A percentile compares a stretch with the other conserved stretches of the same genome.
phyloP scores from a whole-genome alignment of 2,888 invertebrate genomes.

The Polyommatus icarus region DNA sequence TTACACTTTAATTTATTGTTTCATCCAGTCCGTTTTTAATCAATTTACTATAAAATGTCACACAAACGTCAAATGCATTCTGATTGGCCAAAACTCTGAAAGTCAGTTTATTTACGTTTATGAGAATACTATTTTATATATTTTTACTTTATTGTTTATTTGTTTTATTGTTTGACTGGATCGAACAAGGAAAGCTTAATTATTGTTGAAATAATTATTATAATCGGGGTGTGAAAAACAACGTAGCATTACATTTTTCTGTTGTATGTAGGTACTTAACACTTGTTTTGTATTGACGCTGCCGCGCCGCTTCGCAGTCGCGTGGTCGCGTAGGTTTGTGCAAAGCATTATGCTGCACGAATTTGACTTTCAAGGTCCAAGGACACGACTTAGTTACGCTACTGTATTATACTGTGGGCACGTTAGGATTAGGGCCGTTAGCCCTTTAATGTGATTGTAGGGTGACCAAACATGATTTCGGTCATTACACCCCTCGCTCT shows the following conservation, averaged over 20 bases:
- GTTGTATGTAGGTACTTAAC: too few species aligned
- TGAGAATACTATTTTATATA: too few species aligned
- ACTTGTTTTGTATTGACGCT: too few species aligned
- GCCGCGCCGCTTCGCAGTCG: too few species aligned
- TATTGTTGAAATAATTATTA: neutral
- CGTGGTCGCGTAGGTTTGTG: too few species aligned
- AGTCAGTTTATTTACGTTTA: neutral
- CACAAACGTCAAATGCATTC: neutral
- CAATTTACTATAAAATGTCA: too few species aligned
- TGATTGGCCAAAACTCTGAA: neutral
- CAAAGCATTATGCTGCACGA: neutral
- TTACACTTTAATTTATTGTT: too few species aligned
- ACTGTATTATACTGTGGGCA: neutral
- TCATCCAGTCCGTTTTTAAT: too few species aligned
- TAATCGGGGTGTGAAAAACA: neutral
- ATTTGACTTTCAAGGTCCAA: neutral
- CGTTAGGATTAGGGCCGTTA: constrained; percentile 19
- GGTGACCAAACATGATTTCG: constrained; percentile 20
- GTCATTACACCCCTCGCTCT: neutral
- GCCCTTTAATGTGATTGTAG: constrained; percentile 19
- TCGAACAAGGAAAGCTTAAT: neutral
- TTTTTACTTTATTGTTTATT: too few species aligned
- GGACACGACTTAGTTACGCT: neutral
- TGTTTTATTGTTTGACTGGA: neutral
- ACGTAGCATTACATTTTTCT: too few species aligned